Evolutionary conservation across 2,888 invertebrate genomes (phyloP), one percentile per base, ranked within the genome.

Genomic region (Chrysopilus asiliformis): DNA sequence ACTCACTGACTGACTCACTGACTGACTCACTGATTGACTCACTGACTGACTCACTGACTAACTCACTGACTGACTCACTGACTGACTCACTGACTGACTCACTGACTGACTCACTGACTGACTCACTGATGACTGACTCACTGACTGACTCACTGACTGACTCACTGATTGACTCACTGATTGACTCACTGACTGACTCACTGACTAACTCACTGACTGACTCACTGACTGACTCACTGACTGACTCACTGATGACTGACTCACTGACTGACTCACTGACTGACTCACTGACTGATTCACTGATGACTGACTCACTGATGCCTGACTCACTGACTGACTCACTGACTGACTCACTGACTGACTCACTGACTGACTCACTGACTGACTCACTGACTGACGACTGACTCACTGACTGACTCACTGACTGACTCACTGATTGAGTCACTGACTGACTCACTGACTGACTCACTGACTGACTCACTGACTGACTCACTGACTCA

Each of bases 191-290:
- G 19, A 32, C 32, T 12, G 19, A 19, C n/a, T n/a, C n/a, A n/a
- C n/a, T n/a, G n/a, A n/a, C n/a, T n/a, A n/a, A n/a, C n/a, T n/a
- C n/a, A n/a, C n/a, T n/a, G n/a, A n/a, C n/a, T n/a, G n/a, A n/a
- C 18, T 32, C 10, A 32, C 32, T 10, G 32, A 32, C 32, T 18
- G 13, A 32, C 32, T 17, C 9, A 32, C 32, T 18, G 19, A 18
- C 32, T n/a, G n/a, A n/a, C n/a, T n/a, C n/a, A n/a, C n/a, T n/a
- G 5, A 13, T 7, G 13, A 18, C 19, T 6, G 19, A 32, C 32
- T 18, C 12, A 32, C 10, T 17, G 18, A 32, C 32, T 7, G 13
- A 18, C 32, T 6, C n/a, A 16, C 32, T 22, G 22, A 10, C 10
- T 22, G 22, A 22, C 22, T n/a, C n/a, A n/a, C n/a, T n/a, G n/a